Conservation (phyloP, 2,797 vertebrate genomes). For the Synaphobranchus kaupii region DNA sequence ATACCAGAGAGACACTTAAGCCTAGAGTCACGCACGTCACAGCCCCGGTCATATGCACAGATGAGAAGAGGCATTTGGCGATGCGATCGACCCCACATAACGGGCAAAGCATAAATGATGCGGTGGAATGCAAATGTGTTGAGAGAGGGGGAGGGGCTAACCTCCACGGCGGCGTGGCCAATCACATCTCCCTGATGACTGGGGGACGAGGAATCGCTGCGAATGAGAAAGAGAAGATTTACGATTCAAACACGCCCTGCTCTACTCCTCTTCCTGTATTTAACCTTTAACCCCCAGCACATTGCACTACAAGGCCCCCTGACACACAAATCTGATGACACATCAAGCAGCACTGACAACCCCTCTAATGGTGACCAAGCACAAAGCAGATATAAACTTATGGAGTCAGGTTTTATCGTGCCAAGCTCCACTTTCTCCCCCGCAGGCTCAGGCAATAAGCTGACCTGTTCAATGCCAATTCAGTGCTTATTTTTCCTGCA, state of each 20-base stretch:
- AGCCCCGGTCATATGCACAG: background rate
- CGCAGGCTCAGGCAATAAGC: background rate
- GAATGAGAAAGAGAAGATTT: constrained; percentile 23
- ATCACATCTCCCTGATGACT: constrained; percentile 91
- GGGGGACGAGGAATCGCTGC: constrained; percentile 92
- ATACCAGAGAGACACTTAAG: background rate
- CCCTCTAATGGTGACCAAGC: background rate
- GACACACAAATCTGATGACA: background rate
- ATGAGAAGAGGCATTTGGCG: background rate
- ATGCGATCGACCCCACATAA: background rate
- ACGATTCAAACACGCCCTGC: background rate
- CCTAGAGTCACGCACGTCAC: background rate
- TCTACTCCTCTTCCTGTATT: background rate
- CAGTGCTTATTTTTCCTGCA: background rate
- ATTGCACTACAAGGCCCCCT: background rate
- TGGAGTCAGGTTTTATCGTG: background rate
- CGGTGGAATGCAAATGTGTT: background rate
- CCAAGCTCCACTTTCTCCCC: background rate
- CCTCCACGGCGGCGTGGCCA: constrained; percentile 77
- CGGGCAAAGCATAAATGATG: background rate
- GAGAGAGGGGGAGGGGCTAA: constrained; percentile 61
- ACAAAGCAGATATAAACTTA: background rate
- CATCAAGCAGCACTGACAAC: too few relatives aligned
- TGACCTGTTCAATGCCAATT: background rate
- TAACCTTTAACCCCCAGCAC: constrained; percentile 1